Evolutionary conservation across 1,140 invertebrate genomes (phyloP), one percentile per base, ranked within the genome.

Genomic region (Drosophila willistoni): DNA sequence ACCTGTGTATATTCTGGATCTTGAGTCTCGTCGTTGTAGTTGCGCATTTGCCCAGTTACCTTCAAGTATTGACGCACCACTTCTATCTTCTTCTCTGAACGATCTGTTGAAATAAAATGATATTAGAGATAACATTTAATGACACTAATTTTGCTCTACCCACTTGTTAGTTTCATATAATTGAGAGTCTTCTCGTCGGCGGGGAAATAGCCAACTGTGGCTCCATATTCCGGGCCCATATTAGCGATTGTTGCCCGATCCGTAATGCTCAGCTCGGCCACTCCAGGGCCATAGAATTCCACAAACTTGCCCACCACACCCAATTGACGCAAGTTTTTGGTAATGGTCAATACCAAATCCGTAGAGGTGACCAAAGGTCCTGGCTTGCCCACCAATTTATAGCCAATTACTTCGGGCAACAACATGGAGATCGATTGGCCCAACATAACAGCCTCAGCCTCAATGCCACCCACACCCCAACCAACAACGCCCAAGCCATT

Each of bases 261-360:
- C 3, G 98, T 98, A 61, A 99, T 98, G 55, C 97, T 98, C 1
- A 99, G 93, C 67, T 96, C 95, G 1, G 95, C 91, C 9, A 99
- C 97, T 7, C 98, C 98, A 0, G 97, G 95, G 0, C 99, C 99
- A 92, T 97, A 99, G 93, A 99, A 99, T 93, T 99, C 98, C 2
- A 99, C 98, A 93, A 99, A 99, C 91, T 99, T 99, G 51, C 98
- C 98, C 54, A 99, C 98, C 29, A 99, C 98, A 59, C 98, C 98
- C 55, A 99, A 89, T 92, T 98, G 96, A 34, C 98, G 94, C 61
- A 99, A 94, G 93, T 99, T 96, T 96, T 99, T 99, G 9, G 98
- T 99, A 57, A 99, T 98, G 12, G 98, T 99, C 7, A 99, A 94
- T 5, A 99, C 99, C 56, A 99, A 94, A 94, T 99, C 99, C 13